Evolutionary conservation across 1,140 invertebrate species (phyloP).

Genomic region (Drosophila azteca): DNA sequence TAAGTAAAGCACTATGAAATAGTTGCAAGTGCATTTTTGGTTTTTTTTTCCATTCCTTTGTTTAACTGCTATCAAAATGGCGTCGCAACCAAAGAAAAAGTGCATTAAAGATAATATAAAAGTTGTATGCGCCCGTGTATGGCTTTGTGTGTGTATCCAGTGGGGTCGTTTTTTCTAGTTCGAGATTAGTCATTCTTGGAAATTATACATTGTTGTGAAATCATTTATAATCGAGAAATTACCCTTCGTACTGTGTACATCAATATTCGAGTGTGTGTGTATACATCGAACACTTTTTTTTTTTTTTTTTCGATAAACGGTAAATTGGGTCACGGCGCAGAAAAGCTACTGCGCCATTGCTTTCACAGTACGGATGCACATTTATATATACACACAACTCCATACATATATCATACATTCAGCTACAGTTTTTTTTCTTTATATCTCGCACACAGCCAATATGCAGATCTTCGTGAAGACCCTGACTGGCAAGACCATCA

Average conservation of each 20-base stretch:
- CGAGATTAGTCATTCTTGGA: constrained; percentile 34
- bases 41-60: neutral
- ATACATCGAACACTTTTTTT: constrained; percentile 11
- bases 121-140: neutral
- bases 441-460: constrained; percentile 13
- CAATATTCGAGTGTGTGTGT: constrained; percentile 8
- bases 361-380: neutral
- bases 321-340: constrained; percentile 48
- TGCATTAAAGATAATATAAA: constrained; percentile 28
- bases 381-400: neutral
- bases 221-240: constrained; percentile 22
- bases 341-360: constrained; percentile 36
- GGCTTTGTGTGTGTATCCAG: constrained; percentile 5
- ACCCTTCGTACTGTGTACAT: neutral
- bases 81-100: constrained; percentile 10
- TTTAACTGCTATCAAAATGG: constrained; percentile 33
- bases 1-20: constrained; percentile 5
- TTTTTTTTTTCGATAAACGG: constrained; percentile 26
- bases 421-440: neutral
- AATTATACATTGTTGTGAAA: constrained; percentile 12
- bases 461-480: constrained; percentile 90
- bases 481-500: constrained; percentile 93
- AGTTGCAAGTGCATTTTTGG: neutral
- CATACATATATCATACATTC: constrained; percentile 2
- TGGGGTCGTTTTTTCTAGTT: neutral